Percentiles rank a stretch among this genome's conserved stretches.
These are phyloP conservation scores for Bradypus variegatus DNA, from an alignment of 2,797 vertebrate genomes.

Conservation along the genomic window DNA sequence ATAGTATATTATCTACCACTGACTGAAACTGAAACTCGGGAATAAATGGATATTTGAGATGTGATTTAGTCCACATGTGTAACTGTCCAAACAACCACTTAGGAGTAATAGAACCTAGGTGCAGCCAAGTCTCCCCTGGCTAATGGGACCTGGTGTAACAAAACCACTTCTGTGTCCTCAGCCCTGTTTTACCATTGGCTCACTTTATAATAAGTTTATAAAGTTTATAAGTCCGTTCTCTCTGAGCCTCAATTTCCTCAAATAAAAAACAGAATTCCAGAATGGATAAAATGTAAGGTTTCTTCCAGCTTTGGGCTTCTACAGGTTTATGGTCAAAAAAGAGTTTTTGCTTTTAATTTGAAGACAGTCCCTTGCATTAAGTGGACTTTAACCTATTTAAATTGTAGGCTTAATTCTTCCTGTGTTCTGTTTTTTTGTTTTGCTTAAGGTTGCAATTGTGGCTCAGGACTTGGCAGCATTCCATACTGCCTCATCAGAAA, in stretches of 20 bases:
- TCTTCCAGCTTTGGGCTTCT: neutral
- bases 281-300: neutral
- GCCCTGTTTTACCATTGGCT: neutral
- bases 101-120: neutral
- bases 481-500: conserved; percentile 87
- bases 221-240: neutral
- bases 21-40: neutral
- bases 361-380: neutral
- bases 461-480: conserved; percentile 94
- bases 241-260: conserved; percentile 1
- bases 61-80: neutral
- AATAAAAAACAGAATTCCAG: neutral
- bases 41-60: neutral
- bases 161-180: neutral
- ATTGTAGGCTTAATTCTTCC: conserved; percentile 1
- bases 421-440: conserved; percentile 44
- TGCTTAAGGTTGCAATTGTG: conserved; percentile 93
- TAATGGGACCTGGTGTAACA: neutral
- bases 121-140: neutral
- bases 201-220: neutral
- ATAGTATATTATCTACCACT: neutral
- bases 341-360: neutral
- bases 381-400: conserved; percentile 3
- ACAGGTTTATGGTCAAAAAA: neutral
- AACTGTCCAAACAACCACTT: neutral